Evolutionary conservation across 2,797 vertebrate genomes (phyloP), one percentile per base, ranked within the genome.

Genomic region (Spinus olivaceus): DNA sequence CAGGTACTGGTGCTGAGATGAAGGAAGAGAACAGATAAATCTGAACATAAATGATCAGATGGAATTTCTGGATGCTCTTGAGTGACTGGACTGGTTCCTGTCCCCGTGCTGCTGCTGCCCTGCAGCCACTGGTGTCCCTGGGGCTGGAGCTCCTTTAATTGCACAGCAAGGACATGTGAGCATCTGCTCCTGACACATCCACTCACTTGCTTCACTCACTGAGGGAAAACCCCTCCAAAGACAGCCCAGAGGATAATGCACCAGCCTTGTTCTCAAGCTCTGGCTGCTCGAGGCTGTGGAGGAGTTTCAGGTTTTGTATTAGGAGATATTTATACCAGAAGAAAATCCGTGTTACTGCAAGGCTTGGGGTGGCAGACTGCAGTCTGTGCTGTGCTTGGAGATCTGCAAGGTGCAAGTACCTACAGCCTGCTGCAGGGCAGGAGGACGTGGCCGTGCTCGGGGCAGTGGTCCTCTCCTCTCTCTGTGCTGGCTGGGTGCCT

Each of bases 381-480:
- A 41, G 39, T 2, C 47, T 47, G 39, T 16, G 60, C 56, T 47
- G 32, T 9, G 3, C 67, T 47, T 35, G 3, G 15, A 53, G 49
- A 30, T 27, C 47, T 37, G 4, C 56, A 25, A 39, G 53, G 30
- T 17, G 19, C 35, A 13, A 21, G 54, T 5, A 14, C 14, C 63
- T 25, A 23, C 27, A 50, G 1, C 8, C 21, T 30, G 23, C 35
- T 16, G 63, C 41, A 54, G 18, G 73, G 19, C 14, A 35, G 50
- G 3, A n/a, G 27, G 24, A 25, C 0, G 0, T 15, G 44, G 51
- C 15, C 12, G 17, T 8, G 46, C 19, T 2, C 25, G 25, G 51
- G 30, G 30, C 16, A 7, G 10, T 18, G 37, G 32, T 32, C 25
- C 76, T 83, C 61, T 47, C 21, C 74, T 81, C 50, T 14, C 60